Conservation (phyloP, 2,113 vertebrate genomes). For the Corythoichthys intestinalis region DNA sequence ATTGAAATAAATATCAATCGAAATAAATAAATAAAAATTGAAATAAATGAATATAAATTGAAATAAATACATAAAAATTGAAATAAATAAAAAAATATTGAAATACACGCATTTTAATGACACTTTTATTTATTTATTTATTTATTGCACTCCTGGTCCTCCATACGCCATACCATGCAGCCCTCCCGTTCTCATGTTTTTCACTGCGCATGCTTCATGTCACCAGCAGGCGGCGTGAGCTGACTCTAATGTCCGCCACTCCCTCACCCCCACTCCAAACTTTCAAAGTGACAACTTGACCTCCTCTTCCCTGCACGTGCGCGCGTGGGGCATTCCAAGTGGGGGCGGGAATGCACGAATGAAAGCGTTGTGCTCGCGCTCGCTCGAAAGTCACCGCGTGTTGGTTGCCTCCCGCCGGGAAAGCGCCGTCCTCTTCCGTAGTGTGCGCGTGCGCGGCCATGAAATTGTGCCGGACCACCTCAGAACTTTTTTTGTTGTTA, state of each 20-base stretch:
- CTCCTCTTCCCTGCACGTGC: background rate
- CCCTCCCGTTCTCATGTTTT: background rate
- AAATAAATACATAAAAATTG: too few species aligned
- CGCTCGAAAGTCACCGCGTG: background rate
- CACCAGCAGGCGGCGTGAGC: background rate
- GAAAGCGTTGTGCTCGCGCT: background rate
- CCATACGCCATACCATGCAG: too few species aligned
- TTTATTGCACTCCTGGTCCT: too few species aligned
- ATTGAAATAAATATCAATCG: too few species aligned
- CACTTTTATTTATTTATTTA: too few species aligned
- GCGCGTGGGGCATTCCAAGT: background rate
- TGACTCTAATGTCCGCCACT: background rate
- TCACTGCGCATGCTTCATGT: background rate
- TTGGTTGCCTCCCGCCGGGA: background rate
- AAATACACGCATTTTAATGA: too few species aligned
- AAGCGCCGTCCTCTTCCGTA: background rate
- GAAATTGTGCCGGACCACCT: background rate
- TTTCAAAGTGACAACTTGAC: background rate
- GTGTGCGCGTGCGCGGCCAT: background rate
- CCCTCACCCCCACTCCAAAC: background rate
- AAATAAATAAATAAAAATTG: too few species aligned
- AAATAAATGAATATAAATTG: too few species aligned
- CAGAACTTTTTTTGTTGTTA: background rate
- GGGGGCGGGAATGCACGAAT: background rate
- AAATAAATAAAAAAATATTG: too few species aligned